Base-by-base conservation (phyloP, 2,797 vertebrate species). In the Luscinia luscinia region DNA sequence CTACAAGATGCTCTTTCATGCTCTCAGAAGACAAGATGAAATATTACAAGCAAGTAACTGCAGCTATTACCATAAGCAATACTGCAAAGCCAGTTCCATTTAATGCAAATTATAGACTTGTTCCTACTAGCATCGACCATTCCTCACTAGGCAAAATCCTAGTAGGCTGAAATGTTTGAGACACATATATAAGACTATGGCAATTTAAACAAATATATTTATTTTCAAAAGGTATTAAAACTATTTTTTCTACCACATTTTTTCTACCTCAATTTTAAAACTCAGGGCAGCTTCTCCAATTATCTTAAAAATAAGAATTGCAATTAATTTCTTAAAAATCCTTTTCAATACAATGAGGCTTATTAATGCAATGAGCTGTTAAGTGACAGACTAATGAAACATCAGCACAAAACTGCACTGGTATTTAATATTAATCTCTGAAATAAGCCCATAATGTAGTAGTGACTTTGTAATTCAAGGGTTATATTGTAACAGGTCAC, bases 1-100 rank as follows among this genome's bases (percentile, higher is more conserved):
- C 82, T 90, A 85, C 36, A 94, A 94, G 92, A 80, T 22, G 59
- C 62, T 93, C 43, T 48, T 83, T 81, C 55, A 83, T 78, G 54
- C 41, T 92, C 54, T 66, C 76, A 77, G 73, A 89, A 91, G 89
- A 85, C 43, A 89, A 87, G 66, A 85, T 89, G 66, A 87, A 89
- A 68, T 89, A 95, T 75, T 91, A 80, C 84, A 93, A 77, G 51
- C 64, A 77, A 94, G 78, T 80, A 77, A 82, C 88, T 84, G 77
- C 43, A 92, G 27, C 81, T 88, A 78, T 90, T 94, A 88, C 85
- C 54, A 87, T 57, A 46, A 46, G 45, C 45, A 46, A 23, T 46
- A 68, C 26, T 66, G 64, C 55, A 87, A 52, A 85, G 82, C 34
- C 61, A 32, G 49, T 54, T 85, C 68, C 76, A 89, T 84, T 92